A percentile compares a stretch with the other conserved stretches of the same genome.
phyloP scores from a whole-genome alignment of 2,113 vertebrate genomes.

The Galeopterus variegatus region DNA sequence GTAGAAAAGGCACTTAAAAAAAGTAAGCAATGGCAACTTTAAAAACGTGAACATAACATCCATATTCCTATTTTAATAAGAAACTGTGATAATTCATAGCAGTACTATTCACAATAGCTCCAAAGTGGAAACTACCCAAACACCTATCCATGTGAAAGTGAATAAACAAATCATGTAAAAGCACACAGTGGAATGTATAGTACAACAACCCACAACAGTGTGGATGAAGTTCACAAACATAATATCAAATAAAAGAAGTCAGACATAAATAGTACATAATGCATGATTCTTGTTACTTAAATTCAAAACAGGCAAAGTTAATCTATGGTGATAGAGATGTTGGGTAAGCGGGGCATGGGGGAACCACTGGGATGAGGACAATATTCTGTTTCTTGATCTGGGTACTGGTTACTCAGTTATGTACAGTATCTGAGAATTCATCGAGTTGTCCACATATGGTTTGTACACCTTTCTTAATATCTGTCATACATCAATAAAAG shows the following conservation, averaged over 20 bases:
- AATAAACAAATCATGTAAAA: neutral
- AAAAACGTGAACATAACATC: neutral
- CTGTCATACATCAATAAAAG: constrained; percentile 36
- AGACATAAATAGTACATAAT: neutral
- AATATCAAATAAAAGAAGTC: constrained; percentile 14
- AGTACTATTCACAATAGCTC: neutral
- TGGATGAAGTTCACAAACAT: constrained; percentile 2
- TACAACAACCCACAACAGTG: neutral
- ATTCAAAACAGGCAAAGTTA: neutral
- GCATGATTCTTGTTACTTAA: neutral
- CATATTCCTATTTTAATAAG: constrained; percentile 25
- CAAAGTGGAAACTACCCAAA: constrained; percentile 29
- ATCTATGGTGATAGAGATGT: neutral
- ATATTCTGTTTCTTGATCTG: neutral
- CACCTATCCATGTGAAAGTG: neutral
- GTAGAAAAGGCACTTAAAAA: constrained; percentile 47
- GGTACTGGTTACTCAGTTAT: neutral
- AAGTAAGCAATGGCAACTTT: constrained; percentile 36
- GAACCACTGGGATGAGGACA: neutral
- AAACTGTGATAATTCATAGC: neutral
- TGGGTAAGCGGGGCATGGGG: accelerated
- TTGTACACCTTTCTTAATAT: neutral
- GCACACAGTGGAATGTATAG: neutral
- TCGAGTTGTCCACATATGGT: neutral
- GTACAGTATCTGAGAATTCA: neutral